Conservation (phyloP, 2,113 vertebrate species). For the Periophthalmus modestus region DNA sequence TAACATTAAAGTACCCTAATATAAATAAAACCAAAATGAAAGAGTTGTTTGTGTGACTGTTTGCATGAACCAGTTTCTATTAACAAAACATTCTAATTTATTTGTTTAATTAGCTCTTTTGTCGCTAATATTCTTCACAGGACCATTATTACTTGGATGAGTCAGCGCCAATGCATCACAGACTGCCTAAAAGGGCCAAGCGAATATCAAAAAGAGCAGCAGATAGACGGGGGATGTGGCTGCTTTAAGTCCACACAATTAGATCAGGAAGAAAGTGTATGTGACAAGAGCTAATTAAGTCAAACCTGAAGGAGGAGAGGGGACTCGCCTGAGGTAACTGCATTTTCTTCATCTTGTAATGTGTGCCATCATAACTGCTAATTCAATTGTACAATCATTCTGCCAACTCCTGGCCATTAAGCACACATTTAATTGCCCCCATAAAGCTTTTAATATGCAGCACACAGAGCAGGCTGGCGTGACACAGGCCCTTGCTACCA, state of each 20-base stretch:
- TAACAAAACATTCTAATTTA: background rate
- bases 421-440: slow-evolving; percentile 96
- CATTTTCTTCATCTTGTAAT: slow-evolving; percentile 96
- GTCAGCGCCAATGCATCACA: slow-evolving; percentile 52
- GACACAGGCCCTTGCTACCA: slow-evolving; percentile 69
- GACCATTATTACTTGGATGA: slow-evolving; percentile 60
- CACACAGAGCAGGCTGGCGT: slow-evolving; percentile 83
- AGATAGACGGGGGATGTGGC: slow-evolving; percentile 9
- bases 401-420: slow-evolving; percentile 95
- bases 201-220: slow-evolving; percentile 32
- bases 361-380: slow-evolving; percentile 92
- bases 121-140: slow-evolving; percentile 18
- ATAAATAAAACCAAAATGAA: background rate
- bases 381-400: slow-evolving; percentile 94
- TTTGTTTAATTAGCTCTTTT: background rate
- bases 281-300: slow-evolving; percentile 95
- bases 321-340: slow-evolving; percentile 89
- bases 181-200: slow-evolving; percentile 15
- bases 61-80: background rate
- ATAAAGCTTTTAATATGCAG: slow-evolving; percentile 99
- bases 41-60: background rate
- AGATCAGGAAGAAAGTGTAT: slow-evolving; percentile 83
- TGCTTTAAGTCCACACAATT: slow-evolving; percentile 40
- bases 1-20: background rate
- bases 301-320: slow-evolving; percentile 78